Conservation (phyloP, 2,888 invertebrate genomes). For the Drosophila formosana region DNA sequence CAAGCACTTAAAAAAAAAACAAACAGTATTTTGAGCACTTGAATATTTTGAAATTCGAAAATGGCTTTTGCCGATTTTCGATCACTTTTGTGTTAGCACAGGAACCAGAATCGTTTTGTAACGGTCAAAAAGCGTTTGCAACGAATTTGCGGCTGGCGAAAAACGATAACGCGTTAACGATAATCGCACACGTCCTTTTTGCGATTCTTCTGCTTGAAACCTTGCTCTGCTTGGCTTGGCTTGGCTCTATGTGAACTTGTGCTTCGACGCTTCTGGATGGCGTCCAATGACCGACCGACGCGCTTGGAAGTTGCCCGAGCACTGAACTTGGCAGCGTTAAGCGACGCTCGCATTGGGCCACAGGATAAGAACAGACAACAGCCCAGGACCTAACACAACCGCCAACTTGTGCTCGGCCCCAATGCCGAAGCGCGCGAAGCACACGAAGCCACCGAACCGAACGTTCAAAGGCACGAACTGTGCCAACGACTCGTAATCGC, state of each 20-base stretch:
- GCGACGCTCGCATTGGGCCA: slow-evolving; percentile 70
- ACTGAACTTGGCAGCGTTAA: slow-evolving; percentile 76
- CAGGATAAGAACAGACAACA: slow-evolving; percentile 31
- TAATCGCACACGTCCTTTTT: slow-evolving; percentile 31
- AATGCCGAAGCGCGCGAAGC: slow-evolving; percentile 12
- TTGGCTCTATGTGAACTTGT: not conserved
- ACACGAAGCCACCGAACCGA: slow-evolving; percentile 11
- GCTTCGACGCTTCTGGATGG: slow-evolving; percentile 9
- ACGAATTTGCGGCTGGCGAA: slow-evolving; percentile 10
- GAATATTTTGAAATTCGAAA: slow-evolving; percentile 28
- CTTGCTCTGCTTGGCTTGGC: not conserved
- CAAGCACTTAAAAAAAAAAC: slow-evolving; percentile 51
- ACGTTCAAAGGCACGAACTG: slow-evolving; percentile 6
- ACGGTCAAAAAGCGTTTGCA: slow-evolving; percentile 28
- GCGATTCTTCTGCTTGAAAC: slow-evolving; percentile 11
- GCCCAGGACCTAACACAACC: slow-evolving; percentile 40
- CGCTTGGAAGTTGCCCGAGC: slow-evolving; percentile 85
- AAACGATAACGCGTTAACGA: slow-evolving; percentile 34
- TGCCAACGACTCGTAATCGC: slow-evolving; percentile 21
- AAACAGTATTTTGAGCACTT: slow-evolving; percentile 1
- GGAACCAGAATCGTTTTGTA: slow-evolving; percentile 24
- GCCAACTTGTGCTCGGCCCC: slow-evolving; percentile 36
- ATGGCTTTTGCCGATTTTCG: slow-evolving; percentile 11
- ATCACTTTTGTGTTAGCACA: slow-evolving; percentile 4
- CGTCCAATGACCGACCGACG: slow-evolving; percentile 78